Evolutionary conservation across 2,113 vertebrate species (phyloP).

Genomic region (Potamarius usumacintae): DNA sequence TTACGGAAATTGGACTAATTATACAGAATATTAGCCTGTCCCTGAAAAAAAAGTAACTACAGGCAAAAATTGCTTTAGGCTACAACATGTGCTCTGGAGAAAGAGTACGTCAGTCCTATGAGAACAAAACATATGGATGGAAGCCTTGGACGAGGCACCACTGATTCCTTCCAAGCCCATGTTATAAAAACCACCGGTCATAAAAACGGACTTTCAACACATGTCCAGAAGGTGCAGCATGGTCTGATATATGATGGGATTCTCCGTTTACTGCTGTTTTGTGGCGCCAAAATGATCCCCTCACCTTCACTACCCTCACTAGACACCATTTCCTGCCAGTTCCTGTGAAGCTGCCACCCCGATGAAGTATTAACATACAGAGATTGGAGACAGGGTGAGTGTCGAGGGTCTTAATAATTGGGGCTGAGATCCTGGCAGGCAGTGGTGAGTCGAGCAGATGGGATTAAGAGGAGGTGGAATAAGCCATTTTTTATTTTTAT

Average conservation of each 20-base stretch:
- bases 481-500: slow-evolving; percentile 70
- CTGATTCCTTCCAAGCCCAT: slow-evolving; percentile 42
- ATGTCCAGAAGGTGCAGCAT: slow-evolving; percentile 78
- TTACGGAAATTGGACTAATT: slow-evolving; percentile 60
- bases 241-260: slow-evolving; percentile 69
- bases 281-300: slow-evolving; percentile 66
- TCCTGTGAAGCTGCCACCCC: slow-evolving; percentile 75
- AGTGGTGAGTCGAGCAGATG: slow-evolving; percentile 76
- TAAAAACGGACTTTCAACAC: slow-evolving; percentile 66
- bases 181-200: slow-evolving; percentile 46
- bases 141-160: slow-evolving; percentile 48
- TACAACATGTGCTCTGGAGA: slow-evolving; percentile 12
- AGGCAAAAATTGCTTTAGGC: slow-evolving; percentile 44
- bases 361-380: slow-evolving; percentile 75
- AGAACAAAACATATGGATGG: slow-evolving; percentile 1
- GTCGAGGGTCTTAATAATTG: slow-evolving; percentile 72
- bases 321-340: slow-evolving; percentile 71
- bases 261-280: slow-evolving; percentile 52
- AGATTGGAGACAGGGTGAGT: slow-evolving; percentile 51
- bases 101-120: not conserved
- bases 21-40: slow-evolving; percentile 45
- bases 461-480: slow-evolving; percentile 74
- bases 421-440: slow-evolving; percentile 73
- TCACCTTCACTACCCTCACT: slow-evolving; percentile 56
- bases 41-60: slow-evolving; percentile 39